Base-by-base conservation (phyloP, 2,113 vertebrate genomes). In the Montifringilla adamsi region DNA sequence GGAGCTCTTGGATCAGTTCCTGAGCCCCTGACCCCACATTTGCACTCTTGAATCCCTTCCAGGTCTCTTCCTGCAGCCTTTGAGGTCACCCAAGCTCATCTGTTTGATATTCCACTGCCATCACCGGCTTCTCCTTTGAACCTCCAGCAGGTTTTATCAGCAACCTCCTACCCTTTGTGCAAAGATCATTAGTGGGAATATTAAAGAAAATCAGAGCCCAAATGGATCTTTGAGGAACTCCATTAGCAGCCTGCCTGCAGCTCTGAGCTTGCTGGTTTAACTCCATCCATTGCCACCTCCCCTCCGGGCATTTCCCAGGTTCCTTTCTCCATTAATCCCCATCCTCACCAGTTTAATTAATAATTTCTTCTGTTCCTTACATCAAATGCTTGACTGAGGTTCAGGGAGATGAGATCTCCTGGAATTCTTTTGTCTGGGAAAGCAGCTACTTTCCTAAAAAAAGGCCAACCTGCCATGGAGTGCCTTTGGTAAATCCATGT, bases 121-220 rank as follows among this genome's bases (percentile, higher is more conserved):
- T 47, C 72, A 0, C 72, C 14, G 11, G 46, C 47, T 86, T 77
- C 59, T 90, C 89, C 85, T 93, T 30, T 59, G 92, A 94, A 84
- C 66, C 94, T 79, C 72, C 86, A 77, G 64, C 76, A 93, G 68
- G 83, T 96, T 95, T 90, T 67, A 89, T 59, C 91, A 95, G 86
- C 76, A 67, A 49, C 44, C 73, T 93, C 33, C 44, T 94, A 89
- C 93, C 96, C 94, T 94, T 89, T 74, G 89, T 94, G 73, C 93
- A 92, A 95, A 95, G 95, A 94, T 93, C 94, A 95, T 97, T 95
- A 95, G 93, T 47, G 80, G 90, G 68, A 94, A 96, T 90, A 96
- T 93, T 93, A 94, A 93, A 93, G 60, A 94, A 92, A 95, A 95
- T 84, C 94, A 81, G 92, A 87, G 55, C 83, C 95, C 93, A 93